A percentile compares a stretch with the other conserved stretches of the same genome.
Evolutionary conservation across 2,113 vertebrate species (phyloP).

Genomic region (Ptilonorhynchus violaceus): DNA sequence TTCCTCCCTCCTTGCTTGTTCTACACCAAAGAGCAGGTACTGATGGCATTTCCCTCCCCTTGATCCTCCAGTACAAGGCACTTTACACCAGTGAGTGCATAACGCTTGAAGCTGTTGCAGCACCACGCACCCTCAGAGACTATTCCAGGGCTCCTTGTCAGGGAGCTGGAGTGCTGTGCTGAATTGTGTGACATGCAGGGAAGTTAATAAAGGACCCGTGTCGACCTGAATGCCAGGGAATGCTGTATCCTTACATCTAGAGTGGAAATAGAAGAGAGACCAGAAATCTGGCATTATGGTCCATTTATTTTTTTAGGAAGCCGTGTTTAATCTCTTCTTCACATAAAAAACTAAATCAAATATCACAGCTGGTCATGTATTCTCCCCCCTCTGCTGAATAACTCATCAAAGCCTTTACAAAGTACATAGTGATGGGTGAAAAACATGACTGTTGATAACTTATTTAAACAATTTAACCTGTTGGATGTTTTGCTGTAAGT

Average conservation of each 20-base stretch:
- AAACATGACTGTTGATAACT: neutral
- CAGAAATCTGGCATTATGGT: neutral
- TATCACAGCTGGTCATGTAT: neutral
- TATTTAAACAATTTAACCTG: neutral
- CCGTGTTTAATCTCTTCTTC: neutral
- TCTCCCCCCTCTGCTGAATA: neutral
- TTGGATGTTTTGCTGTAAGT: neutral
- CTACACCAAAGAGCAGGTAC: neutral
- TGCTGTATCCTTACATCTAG: neutral
- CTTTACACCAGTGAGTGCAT: neutral
- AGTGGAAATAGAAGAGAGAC: neutral
- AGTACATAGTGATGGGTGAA: neutral
- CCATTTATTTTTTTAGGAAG: neutral
- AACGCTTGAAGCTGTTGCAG: neutral
- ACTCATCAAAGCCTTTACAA: neutral
- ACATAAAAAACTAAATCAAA: neutral
- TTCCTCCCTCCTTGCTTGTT: neutral
- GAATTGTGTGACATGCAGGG: neutral
- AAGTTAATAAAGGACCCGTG: neutral
- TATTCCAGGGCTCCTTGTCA: neutral
- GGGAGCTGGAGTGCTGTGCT: neutral
- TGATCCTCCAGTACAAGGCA: neutral
- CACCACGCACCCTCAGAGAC: neutral
- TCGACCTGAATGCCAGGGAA: neutral
- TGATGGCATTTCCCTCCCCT: neutral